Evolutionary conservation across 2,797 vertebrate genomes (phyloP), one percentile per base, ranked within the genome.

Genomic region (Petrocephalus sullivani): DNA sequence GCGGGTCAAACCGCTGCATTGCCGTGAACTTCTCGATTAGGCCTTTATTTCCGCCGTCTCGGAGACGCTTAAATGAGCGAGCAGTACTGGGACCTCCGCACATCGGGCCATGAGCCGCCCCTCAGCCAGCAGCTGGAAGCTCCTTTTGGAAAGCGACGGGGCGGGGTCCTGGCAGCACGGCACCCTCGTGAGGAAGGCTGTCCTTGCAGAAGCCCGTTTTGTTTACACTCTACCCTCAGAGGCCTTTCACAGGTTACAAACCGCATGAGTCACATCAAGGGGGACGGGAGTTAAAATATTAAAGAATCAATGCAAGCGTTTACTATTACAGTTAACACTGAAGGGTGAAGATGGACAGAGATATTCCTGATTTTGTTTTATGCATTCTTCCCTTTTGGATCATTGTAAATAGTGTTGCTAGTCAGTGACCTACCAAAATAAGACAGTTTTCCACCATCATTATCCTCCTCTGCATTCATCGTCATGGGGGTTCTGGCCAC

Each of bases 221-320:
- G 83, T 90, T 88, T 88, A 64, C 21, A 67, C 89, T 86, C 67
- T 78, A 81, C 67, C 84, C 64, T 87, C 28, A 46, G 37, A 84
- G 54, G 67, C 33, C 81, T 81, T 85, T 46, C n/a, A 84, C 67
- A 86, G 88, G 90, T 90, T 46, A 91, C 90, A 91, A 90, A n/a
- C 87, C 88, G 88, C 90, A 90, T 90, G 90, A 91, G 88, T 86
- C 90, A 56, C 88, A 85, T 87, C 64, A 67, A 53, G 37, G 23
- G 86, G 82, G 21, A 41, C 54, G 89, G 87, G 89, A 88, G 89
- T 89, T 89, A 89, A 85, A 87, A 78, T 89, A 90, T 87, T 41
- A 78, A 58, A 60, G 41, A 87, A 85, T 88, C 41, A 89, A 60
- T 53, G 56, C 78, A 87, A 64, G 28, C 71, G 86, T 33, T 86